Conservation (phyloP, 1,140 invertebrate species). For the Trichomalopsis sarcophagae region DNA sequence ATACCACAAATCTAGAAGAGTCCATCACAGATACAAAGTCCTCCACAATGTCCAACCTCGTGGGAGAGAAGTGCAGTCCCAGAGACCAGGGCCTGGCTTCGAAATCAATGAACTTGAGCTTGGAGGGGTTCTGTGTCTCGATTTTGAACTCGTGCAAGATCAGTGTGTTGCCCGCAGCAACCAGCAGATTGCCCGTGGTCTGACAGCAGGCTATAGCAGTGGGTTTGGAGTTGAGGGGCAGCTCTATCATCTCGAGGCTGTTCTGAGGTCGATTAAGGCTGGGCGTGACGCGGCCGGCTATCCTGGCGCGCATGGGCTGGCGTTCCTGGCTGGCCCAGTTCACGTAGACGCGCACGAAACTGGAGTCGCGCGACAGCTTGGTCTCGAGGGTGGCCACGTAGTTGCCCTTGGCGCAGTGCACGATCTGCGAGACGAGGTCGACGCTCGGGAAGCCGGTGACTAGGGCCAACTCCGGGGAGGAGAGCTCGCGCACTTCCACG, state of each 20-base stretch:
- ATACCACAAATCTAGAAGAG: slow-evolving; percentile 62
- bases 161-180: slow-evolving; percentile 75
- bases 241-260: slow-evolving; percentile 82
- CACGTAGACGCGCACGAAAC: slow-evolving; percentile 80
- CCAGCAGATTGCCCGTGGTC: slow-evolving; percentile 78
- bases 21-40: slow-evolving; percentile 78
- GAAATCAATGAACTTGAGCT: slow-evolving; percentile 80
- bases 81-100: slow-evolving; percentile 76
- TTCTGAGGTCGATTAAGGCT: slow-evolving; percentile 77
- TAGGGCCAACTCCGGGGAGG: slow-evolving; percentile 69
- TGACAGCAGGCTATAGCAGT: slow-evolving; percentile 80
- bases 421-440: slow-evolving; percentile 77
- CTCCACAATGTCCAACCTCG: slow-evolving; percentile 75
- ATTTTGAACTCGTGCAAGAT: slow-evolving; percentile 78
- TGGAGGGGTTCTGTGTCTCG: slow-evolving; percentile 79
- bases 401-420: slow-evolving; percentile 78
- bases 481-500: slow-evolving; percentile 79
- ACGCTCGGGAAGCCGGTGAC: slow-evolving; percentile 79
- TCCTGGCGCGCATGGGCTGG: slow-evolving; percentile 81
- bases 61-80: slow-evolving; percentile 75
- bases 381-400: slow-evolving; percentile 80
- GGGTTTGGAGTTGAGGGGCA: slow-evolving; percentile 77
- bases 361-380: slow-evolving; percentile 76
- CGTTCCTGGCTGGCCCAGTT: slow-evolving; percentile 77
- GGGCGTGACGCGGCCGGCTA: slow-evolving; percentile 81